These are phyloP conservation scores for Chelonoidis abingdonii DNA, from an alignment of 2,113 vertebrate genomes.

Conservation along the genomic window DNA sequence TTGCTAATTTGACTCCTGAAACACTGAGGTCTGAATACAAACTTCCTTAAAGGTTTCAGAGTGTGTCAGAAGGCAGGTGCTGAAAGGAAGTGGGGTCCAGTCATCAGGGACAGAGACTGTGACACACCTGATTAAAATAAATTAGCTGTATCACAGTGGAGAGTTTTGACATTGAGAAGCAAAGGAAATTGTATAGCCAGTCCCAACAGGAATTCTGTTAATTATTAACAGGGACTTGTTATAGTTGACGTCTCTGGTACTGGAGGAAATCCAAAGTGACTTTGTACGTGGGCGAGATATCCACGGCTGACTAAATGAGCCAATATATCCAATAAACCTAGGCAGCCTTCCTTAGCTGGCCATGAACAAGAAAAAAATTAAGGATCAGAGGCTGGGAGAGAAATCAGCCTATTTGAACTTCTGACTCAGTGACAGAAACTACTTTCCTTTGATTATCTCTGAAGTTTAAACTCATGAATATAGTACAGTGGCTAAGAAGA, in stretches of 20 bases:
- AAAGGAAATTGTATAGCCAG: slow-evolving; percentile 38
- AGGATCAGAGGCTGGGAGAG: slow-evolving; percentile 18
- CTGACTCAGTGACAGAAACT: slow-evolving; percentile 13
- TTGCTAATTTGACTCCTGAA: background rate
- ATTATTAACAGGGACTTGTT: slow-evolving; percentile 48
- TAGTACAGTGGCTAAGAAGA: slow-evolving; percentile 11
- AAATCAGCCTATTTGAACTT: slow-evolving; percentile 54
- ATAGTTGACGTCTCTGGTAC: background rate
- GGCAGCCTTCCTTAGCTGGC: slow-evolving; percentile 26
- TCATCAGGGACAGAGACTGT: background rate
- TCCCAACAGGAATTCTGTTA: slow-evolving; percentile 33
- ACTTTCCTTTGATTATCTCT: slow-evolving; percentile 31
- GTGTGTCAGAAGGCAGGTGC: rapidly evolving
- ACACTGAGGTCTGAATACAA: background rate
- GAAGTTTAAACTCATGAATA: slow-evolving; percentile 25
- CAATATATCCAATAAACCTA: slow-evolving; percentile 39
- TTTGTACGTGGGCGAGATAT: background rate
- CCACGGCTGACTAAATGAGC: slow-evolving; percentile 41
- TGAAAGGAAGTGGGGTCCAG: background rate
- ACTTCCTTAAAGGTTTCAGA: background rate
- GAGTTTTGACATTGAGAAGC: slow-evolving; percentile 9
- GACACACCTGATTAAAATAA: background rate
- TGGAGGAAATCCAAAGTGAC: slow-evolving; percentile 7
- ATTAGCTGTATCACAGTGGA: background rate
- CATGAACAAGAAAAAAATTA: slow-evolving; percentile 59